These are phyloP conservation scores for Fregetta grallaria DNA, from an alignment of 2,113 vertebrate species.

Conservation along the genomic window DNA sequence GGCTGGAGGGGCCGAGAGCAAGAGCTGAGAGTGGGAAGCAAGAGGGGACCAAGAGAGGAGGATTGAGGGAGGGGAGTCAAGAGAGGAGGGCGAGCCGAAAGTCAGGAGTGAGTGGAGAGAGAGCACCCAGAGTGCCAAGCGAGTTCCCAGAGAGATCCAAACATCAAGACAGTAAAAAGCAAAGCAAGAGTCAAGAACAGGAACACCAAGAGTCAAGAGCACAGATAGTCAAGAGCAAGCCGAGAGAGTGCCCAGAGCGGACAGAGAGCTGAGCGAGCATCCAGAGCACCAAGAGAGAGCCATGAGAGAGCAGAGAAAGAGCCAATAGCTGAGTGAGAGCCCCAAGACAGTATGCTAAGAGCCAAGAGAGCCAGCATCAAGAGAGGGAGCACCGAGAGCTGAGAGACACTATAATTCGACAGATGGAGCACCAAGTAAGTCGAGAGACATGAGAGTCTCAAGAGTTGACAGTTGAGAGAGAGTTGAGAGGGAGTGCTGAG, in stretches of 20 bases:
- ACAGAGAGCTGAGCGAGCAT: background rate
- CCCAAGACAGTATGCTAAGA: background rate
- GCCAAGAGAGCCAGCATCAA: background rate
- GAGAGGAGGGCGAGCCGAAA: background rate
- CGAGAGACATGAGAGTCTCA: background rate
- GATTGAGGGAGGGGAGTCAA: background rate
- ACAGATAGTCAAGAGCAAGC: background rate
- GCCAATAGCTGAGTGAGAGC: background rate
- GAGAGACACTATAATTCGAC: background rate
- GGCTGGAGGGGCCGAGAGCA: background rate
- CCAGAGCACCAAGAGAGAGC: background rate
- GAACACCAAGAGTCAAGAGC: background rate
- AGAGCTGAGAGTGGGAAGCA: background rate
- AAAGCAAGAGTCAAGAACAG: background rate
- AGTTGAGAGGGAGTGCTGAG: background rate
- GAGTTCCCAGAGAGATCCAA: background rate
- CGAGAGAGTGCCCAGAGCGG: background rate
- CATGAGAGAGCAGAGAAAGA: background rate
- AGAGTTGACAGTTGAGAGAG: background rate
- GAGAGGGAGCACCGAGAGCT: background rate
- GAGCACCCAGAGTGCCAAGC: background rate
- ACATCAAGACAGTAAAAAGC: background rate
- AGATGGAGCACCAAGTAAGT: background rate
- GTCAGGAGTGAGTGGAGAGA: background rate
- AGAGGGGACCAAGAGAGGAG: background rate